phyloP scores from a whole-genome alignment of 2,113 vertebrate genomes.

The Spea bombifrons region DNA sequence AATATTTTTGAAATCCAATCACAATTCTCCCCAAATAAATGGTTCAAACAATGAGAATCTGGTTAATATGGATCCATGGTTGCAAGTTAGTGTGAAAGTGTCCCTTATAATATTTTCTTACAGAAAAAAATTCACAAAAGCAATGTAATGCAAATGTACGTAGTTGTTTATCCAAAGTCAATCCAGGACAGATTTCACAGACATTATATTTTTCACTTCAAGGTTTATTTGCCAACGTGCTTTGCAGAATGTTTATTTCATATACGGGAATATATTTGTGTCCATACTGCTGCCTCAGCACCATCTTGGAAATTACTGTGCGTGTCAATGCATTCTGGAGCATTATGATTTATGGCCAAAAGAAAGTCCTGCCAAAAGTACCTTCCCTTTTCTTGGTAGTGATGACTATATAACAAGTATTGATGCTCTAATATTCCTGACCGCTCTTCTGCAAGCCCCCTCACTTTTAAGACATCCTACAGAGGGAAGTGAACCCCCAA shows the following conservation, averaged over 20 bases:
- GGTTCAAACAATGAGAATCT: too few species aligned
- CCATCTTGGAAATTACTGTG: not conserved
- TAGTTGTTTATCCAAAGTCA: too few species aligned
- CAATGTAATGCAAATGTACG: too few species aligned
- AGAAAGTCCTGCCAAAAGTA: not conserved
- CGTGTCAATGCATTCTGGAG: constrained; percentile 1
- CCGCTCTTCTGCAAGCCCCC: not conserved
- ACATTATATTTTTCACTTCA: not conserved
- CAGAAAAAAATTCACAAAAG: too few species aligned
- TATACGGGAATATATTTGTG: not conserved
- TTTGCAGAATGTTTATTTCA: constrained; percentile 35
- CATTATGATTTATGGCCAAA: constrained; percentile 13
- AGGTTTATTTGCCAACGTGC: not conserved
- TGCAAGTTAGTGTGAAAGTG: too few species aligned
- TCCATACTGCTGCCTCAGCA: constrained; percentile 12
- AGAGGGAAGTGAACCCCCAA: too few species aligned
- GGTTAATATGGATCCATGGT: too few species aligned
- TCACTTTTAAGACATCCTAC: too few species aligned
- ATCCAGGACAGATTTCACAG: too few species aligned
- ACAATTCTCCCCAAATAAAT: too few species aligned
- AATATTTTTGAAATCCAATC: too few species aligned
- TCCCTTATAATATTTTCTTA: too few species aligned
- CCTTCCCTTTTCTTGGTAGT: not conserved
- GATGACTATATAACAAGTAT: constrained; percentile 1
- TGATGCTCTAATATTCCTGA: not conserved